Conservation (phyloP, 2,113 vertebrate species). For the Erythrocercus mccallii region DNA sequence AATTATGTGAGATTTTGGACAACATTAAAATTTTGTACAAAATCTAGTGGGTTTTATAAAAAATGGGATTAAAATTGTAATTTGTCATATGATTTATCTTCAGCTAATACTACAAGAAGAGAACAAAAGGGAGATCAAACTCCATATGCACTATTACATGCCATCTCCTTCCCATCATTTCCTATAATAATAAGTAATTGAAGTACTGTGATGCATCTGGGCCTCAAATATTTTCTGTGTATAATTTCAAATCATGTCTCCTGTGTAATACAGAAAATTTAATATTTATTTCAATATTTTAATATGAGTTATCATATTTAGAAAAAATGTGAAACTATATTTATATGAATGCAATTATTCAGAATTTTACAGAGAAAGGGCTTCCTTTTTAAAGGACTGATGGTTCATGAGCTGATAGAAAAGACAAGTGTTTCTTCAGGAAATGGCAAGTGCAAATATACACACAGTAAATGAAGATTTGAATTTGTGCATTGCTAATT, state of each 20-base stretch:
- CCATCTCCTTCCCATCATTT: background rate
- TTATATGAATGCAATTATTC: background rate
- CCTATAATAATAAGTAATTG: background rate
- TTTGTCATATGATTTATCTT: background rate
- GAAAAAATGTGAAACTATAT: background rate
- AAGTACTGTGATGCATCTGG: background rate
- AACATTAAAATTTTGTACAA: background rate
- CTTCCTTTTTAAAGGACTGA: background rate
- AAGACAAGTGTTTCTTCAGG: background rate
- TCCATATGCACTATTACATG: background rate
- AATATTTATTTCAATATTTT: background rate
- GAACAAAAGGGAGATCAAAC: background rate
- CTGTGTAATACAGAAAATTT: background rate
- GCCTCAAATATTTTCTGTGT: background rate
- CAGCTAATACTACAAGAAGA: background rate
- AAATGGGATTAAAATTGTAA: background rate
- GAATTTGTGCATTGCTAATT: background rate
- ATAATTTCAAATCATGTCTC: background rate
- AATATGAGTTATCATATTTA: background rate
- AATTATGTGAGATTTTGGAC: background rate
- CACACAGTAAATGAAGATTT: background rate
- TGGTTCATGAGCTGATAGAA: background rate
- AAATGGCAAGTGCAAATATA: background rate
- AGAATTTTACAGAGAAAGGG: background rate
- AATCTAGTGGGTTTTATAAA: background rate